Evolutionary conservation across 2,797 vertebrate species (phyloP), one percentile per base, ranked within the genome.

Genomic region (Acrocephalus scirpaceus): DNA sequence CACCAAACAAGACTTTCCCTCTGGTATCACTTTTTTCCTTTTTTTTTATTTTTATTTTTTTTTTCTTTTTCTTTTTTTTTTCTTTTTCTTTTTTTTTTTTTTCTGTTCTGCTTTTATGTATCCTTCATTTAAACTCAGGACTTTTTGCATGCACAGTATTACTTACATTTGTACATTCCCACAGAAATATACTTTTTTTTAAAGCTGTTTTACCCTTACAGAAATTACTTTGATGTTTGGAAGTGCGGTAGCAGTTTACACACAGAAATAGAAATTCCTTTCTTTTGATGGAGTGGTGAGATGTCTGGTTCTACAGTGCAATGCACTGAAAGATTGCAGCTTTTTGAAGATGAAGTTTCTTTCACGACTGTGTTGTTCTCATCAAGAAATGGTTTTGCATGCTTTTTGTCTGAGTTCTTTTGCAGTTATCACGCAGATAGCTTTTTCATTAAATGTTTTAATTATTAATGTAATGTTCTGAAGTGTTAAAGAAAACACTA

Each of bases 21-120:
- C 15, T 54, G n/a, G 11, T 42, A 34, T 11, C 1, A 0, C 7
- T 10, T 44, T 11, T 12, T 15, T 21, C 17, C 13, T 36, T 36
- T 36, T 36, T 36, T 40, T 50, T 71, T 53, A 64, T 60, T 60
- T 4, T 21, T 40, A 45, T 71, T 53, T 69, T 60, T 60, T 4
- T 21, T 40, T 45, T 69, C 50, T 64, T 56, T 60, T 4, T 21
- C 38, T 50, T 71, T 53, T 69, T 60, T 60, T 4, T 21, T 40
- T 50, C 67, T 50, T 64, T 60, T 60, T 4, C 7, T 10, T 44
- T 11, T 12, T 11, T 38, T 38, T 38, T 40, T 69, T 60, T 60
- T 4, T 21, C 9, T 3, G 0, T 34, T 91, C 44, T 70, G 36
- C 32, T 79, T 72, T 61, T 56, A 23, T 21, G 4, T 56, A 16